Percentiles rank a stretch among this genome's conserved stretches.
These are phyloP conservation scores for Myrmecobius fasciatus DNA, from an alignment of 2,113 vertebrate genomes.

Conservation along the genomic window DNA sequence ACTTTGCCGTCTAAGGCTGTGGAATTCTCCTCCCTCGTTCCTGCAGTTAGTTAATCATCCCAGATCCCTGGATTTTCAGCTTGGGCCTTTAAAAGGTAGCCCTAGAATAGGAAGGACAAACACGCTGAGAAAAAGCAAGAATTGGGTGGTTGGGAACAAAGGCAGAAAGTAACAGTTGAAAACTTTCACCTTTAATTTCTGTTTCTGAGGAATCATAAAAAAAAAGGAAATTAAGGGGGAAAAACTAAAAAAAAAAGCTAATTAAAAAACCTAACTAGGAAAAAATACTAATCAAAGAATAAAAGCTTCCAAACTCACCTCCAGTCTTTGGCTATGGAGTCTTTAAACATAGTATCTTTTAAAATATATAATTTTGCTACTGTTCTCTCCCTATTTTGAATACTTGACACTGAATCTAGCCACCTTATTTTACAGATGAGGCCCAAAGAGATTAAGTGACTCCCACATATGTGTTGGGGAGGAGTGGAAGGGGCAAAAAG, in stretches of 20 bases:
- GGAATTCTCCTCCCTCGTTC: conserved; percentile 82
- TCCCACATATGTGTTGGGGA: neutral
- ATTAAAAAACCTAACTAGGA: neutral
- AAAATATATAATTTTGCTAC: neutral
- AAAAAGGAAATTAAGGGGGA: neutral
- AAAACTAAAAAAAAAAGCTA: neutral
- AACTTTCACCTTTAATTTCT: neutral
- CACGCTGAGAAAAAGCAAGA: conserved; percentile 43
- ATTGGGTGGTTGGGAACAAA: neutral
- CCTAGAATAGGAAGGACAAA: conserved; percentile 53
- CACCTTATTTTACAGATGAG: neutral
- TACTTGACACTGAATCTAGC: neutral
- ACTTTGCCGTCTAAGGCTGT: conserved; percentile 89
- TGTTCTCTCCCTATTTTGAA: neutral
- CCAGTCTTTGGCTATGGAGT: neutral
- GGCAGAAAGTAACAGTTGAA: neutral
- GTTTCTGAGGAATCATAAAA: neutral
- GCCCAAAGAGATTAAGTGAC: neutral
- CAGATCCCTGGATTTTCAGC: conserved; percentile 72
- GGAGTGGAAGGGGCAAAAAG: neutral
- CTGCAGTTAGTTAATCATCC: conserved; percentile 84
- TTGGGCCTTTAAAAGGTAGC: conserved; percentile 83
- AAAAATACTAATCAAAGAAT: neutral
- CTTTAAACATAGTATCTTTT: neutral
- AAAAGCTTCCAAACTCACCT: neutral